Evolutionary conservation across 2,888 invertebrate species (phyloP).

Genomic region (Drosophila prolongata): DNA sequence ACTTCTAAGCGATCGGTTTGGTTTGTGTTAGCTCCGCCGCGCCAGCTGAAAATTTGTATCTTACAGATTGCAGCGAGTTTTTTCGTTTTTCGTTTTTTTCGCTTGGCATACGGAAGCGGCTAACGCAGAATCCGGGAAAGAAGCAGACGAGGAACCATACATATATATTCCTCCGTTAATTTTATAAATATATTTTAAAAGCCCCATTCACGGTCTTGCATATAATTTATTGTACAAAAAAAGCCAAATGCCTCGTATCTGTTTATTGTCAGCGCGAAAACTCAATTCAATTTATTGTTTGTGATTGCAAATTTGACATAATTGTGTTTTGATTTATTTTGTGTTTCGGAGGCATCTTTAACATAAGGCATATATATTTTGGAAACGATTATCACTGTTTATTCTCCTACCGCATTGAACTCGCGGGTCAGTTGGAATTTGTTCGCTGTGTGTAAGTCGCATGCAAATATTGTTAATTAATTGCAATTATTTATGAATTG

Average conservation of each 20-base stretch:
- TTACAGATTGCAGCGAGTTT: conserved; percentile 53
- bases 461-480: conserved; percentile 72
- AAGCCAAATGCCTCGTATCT: conserved; percentile 55
- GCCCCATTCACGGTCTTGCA: conserved; percentile 25
- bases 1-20: conserved; percentile 68
- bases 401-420: conserved; percentile 6
- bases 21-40: conserved; percentile 57
- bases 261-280: conserved; percentile 62
- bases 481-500: conserved; percentile 65
- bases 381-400: conserved; percentile 26
- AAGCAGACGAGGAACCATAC: conserved; percentile 3
- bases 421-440: conserved; percentile 25
- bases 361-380: conserved; percentile 14
- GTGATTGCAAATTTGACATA: conserved; percentile 74
- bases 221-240: conserved; percentile 54
- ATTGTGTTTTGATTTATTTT: conserved; percentile 63
- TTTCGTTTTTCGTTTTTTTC: conserved; percentile 14
- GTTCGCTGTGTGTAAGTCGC: conserved; percentile 54
- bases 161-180: conserved; percentile 42
- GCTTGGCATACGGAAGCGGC: conserved; percentile 64
- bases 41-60: conserved; percentile 32
- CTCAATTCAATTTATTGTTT: conserved; percentile 61
- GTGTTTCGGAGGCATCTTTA: conserved; percentile 14
- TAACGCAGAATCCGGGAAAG: conserved; percentile 18
- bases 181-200: conserved; percentile 43